Evolutionary conservation across 2,888 invertebrate species (phyloP).

Genomic region (Mimumesa dahlbomi): DNA sequence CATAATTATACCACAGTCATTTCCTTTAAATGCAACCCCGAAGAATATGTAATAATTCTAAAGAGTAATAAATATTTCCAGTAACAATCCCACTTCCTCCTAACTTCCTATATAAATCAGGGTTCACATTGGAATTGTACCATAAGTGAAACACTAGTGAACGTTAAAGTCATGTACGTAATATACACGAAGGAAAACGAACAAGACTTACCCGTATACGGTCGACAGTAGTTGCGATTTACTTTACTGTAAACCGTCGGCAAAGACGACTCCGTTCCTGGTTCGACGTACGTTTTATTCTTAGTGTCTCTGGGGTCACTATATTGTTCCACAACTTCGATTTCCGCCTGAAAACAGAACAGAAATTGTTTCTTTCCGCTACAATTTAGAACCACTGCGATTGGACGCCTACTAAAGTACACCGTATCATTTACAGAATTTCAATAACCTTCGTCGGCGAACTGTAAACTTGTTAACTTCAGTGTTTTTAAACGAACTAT

Average conservation of each 20-base stretch:
- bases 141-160: too few relatives aligned
- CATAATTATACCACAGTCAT: too few relatives aligned
- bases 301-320: conserved; percentile 87
- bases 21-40: too few relatives aligned
- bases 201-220: conserved; percentile 81
- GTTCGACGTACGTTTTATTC: conserved; percentile 77
- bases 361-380: conserved; percentile 53
- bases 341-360: conserved; percentile 80
- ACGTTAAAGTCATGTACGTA: too few relatives aligned
- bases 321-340: conserved; percentile 88
- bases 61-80: too few relatives aligned
- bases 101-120: too few relatives aligned
- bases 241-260: conserved; percentile 81
- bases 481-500: too few relatives aligned
- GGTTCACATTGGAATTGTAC: too few relatives aligned
- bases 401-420: conserved; percentile 6
- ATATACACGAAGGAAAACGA: neutral
- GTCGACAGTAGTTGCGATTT: conserved; percentile 83
- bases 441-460: too few relatives aligned
- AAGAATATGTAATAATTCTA: too few relatives aligned
- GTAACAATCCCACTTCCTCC: too few relatives aligned
- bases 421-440: conserved; percentile 1
- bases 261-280: conserved; percentile 77
- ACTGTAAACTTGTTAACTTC: too few relatives aligned
- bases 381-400: neutral